Evolutionary conservation across 2,113 vertebrate species (phyloP).

Genomic region (Tautogolabrus adspersus): DNA sequence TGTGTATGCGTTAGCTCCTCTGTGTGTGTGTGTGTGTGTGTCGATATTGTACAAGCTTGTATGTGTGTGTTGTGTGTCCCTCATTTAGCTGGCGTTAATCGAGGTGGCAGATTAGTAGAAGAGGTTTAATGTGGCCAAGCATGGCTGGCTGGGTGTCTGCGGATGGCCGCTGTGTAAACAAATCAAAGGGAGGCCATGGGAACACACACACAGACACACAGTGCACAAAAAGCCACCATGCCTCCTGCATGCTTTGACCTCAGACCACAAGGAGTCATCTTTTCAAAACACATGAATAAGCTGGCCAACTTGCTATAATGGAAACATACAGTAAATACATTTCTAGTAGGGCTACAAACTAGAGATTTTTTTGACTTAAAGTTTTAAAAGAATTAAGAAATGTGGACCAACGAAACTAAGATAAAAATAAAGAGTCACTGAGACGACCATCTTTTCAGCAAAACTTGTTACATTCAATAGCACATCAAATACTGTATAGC

Average conservation of each 20-base stretch:
- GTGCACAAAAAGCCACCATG: not conserved
- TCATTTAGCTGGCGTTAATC: constrained; percentile 51
- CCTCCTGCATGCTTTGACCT: not conserved
- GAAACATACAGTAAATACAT: not conserved
- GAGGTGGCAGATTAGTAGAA: constrained; percentile 62
- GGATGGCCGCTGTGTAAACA: constrained; percentile 36
- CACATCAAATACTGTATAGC: too few species aligned
- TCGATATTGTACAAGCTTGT: not conserved
- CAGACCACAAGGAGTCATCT: not conserved
- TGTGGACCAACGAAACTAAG: too few species aligned
- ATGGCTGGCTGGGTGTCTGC: constrained; percentile 30
- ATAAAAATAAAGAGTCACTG: too few species aligned
- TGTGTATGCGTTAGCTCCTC: not conserved
- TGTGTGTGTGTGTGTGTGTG: constrained; percentile 10
- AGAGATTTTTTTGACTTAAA: too few species aligned
- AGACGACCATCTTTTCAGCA: too few species aligned
- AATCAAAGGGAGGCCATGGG: constrained; percentile 24
- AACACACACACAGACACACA: constrained; percentile 9
- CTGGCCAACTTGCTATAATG: not conserved
- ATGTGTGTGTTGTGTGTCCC: constrained; percentile 21
- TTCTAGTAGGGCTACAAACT: too few species aligned
- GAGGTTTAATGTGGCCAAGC: constrained; percentile 61
- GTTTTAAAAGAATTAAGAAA: too few species aligned
- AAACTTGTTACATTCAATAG: too few species aligned
- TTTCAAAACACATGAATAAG: not conserved